A percentile compares a stretch with the other conserved stretches of the same genome.
Evolutionary conservation across 2,888 invertebrate genomes (phyloP).

Genomic region (Sialis lutaria): DNA sequence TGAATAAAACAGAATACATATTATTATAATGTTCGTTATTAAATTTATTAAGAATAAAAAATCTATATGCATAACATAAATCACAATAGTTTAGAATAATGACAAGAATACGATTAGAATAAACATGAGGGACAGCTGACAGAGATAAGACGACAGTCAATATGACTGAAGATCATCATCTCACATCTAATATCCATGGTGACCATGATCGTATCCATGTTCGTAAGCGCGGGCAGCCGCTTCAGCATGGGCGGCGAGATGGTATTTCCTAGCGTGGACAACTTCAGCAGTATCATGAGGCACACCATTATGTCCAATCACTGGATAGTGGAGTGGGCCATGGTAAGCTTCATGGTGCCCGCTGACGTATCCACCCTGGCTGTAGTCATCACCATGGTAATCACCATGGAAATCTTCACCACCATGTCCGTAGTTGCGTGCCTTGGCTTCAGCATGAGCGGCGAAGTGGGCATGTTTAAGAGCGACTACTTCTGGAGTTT

Average conservation of each 20-base stretch:
- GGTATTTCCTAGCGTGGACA: conserved; percentile 6
- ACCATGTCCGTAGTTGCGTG: not conserved
- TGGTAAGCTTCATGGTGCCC: conserved; percentile 9
- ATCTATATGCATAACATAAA: too few relatives aligned
- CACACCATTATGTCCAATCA: conserved; percentile 16
- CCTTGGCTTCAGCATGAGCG: conserved; percentile 4
- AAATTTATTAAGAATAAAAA: too few relatives aligned
- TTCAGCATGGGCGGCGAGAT: conserved; percentile 6
- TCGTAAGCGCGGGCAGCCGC: conserved; percentile 4
- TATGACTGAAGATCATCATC: not conserved
- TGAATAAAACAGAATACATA: too few relatives aligned
- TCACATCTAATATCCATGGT: not conserved
- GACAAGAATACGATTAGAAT: too few relatives aligned
- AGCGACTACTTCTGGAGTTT: conserved; percentile 6
- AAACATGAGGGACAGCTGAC: too few relatives aligned
- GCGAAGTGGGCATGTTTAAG: conserved; percentile 5
- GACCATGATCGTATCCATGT: conserved; percentile 1
- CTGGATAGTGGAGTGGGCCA: conserved; percentile 26
- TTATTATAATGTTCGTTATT: too few relatives aligned
- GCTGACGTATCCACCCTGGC: not conserved
- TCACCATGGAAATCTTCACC: not conserved
- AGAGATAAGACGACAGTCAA: too few relatives aligned
- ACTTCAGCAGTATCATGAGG: conserved; percentile 9
- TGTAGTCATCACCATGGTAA: conserved; percentile 14
- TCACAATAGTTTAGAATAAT: too few relatives aligned